phyloP scores from a whole-genome alignment of 2,113 vertebrate genomes.

The Eptesicus fuscus region DNA sequence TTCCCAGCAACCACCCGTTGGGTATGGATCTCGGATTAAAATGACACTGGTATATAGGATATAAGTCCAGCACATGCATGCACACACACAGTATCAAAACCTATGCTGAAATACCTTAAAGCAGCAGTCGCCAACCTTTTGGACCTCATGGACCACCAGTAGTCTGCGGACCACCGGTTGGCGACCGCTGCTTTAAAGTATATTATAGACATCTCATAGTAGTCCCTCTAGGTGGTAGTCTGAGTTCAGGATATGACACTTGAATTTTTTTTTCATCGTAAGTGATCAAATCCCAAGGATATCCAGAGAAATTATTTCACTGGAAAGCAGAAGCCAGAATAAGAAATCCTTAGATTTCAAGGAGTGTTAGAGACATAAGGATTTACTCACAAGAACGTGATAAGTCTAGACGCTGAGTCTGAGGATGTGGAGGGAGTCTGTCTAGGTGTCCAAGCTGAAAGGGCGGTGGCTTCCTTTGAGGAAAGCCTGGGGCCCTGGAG shows the following conservation, averaged over 20 bases:
- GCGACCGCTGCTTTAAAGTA: not conserved
- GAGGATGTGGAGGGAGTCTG: not conserved
- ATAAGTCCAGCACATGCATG: too few species aligned
- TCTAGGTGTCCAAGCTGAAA: not conserved
- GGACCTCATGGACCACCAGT: too few species aligned
- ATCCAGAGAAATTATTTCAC: not conserved
- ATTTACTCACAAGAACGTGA: not conserved
- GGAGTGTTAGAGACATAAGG: not conserved
- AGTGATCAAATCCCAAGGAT: not conserved
- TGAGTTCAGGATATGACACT: not conserved
- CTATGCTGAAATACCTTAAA: not conserved
- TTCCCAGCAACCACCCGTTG: not conserved
- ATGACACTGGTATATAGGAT: not conserved
- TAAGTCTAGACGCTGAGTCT: not conserved
- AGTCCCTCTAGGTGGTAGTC: not conserved
- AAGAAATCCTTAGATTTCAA: not conserved
- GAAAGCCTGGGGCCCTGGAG: not conserved
- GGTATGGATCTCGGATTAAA: not conserved
- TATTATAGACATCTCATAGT: not conserved
- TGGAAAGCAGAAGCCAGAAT: not conserved
- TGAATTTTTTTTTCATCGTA: not conserved
- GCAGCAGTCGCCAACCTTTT: too few species aligned
- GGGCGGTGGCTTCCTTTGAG: not conserved
- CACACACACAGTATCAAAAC: not conserved
- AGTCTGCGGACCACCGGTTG: too few species aligned